phyloP scores from a whole-genome alignment of 1,140 invertebrate genomes.

The Drosophila melanica region DNA sequence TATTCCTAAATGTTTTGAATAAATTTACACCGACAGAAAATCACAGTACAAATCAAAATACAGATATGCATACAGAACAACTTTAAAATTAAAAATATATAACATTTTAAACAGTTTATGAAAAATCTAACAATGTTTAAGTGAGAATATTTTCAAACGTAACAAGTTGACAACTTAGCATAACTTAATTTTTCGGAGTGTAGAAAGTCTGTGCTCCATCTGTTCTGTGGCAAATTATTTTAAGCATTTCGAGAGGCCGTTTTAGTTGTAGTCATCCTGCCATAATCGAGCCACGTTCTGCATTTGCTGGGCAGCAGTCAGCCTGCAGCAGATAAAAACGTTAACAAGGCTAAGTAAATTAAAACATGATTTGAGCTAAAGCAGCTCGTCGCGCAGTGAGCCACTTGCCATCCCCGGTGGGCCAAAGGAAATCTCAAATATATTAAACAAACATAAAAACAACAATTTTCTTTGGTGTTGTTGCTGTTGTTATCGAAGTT shows the following conservation, averaged over 20 bases:
- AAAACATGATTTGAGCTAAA: conserved; percentile 64
- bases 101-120: no score
- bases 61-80: no score
- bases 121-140: no score
- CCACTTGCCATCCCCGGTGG: conserved; percentile 23
- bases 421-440: conserved; percentile 54
- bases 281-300: background rate
- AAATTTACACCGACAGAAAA: background rate
- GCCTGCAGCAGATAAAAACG: conserved; percentile 47
- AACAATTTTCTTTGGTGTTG: conserved; percentile 34
- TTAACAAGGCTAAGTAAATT: conserved; percentile 62
- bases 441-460: conserved; percentile 71
- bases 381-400: conserved; percentile 6
- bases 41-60: no score
- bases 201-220: no score
- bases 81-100: no score
- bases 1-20: background rate
- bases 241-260: background rate
- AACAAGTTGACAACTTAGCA: no score
- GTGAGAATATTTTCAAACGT: no score
- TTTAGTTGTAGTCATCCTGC: background rate
- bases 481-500: conserved; percentile 18
- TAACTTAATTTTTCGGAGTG: no score
- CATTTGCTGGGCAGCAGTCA: conserved; percentile 4
- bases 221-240: background rate